Base-by-base conservation (phyloP, 2,888 invertebrate genomes). In the Entomobrya proxima region DNA sequence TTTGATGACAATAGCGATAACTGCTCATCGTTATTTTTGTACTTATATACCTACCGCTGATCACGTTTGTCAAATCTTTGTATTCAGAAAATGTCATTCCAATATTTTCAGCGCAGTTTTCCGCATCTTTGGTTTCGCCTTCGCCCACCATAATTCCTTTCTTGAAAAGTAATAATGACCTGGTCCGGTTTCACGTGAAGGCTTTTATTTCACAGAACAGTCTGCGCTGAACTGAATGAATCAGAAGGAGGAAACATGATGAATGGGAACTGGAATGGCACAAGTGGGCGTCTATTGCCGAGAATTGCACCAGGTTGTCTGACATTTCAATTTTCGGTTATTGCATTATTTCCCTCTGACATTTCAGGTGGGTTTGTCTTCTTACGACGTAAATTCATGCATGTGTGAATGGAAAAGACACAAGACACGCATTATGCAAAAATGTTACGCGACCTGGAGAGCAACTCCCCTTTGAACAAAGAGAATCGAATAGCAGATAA, bases 11-110 rank as follows among this genome's bases (percentile, higher is more conserved):
- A 2, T n/a, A 55, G 24, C 24, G 27, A 18, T 52, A 44, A 44
- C n/a, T 52, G n/a, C n/a, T 52, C 18, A 7, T 52, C 52, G 18
- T 2, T 18, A 7, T 18, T 52, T 52, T n/a, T n/a, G 18, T 52
- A 52, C 2, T 9, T 15, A 55, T 55, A n/a, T 27, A 24, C n/a
- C n/a, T n/a, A n/a, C n/a, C n/a, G n/a, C n/a, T 24, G 55, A 55
- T 24, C 55, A 55, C 24, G 55, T 27, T 24, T 27, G 13, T 24
- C 24, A 11, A 24, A 27, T 64, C 37, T 37, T 35, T 37, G n/a
- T 18, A 18, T 64, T 3, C 64, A 64, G 37, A 64, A 64, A 64
- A 35, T 64, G 64, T 64, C 64, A 64, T 64, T 21, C 37, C 64
- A 35, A 35, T n/a, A 32, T 35, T 11, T 15, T 30, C 58, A 58